A percentile compares a stretch with the other conserved stretches of the same genome.
Evolutionary conservation across 1,140 invertebrate species (phyloP).

Genomic region (Lepidurus arcticus): DNA sequence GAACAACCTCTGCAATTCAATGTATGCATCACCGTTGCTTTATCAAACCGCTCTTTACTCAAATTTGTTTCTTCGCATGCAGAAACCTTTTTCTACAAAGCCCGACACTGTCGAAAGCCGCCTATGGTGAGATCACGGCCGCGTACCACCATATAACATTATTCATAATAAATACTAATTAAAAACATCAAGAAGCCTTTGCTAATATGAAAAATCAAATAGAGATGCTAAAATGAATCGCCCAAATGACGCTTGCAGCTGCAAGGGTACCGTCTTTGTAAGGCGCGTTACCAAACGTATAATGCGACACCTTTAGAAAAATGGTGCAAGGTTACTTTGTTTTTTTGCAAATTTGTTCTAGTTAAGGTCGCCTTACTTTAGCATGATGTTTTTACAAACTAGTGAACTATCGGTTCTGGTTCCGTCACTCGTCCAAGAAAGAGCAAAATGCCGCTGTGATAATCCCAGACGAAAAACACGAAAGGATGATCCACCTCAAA

Average conservation of each 20-base stretch:
- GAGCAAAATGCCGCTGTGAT: conserved; percentile 43
- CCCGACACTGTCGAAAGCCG: conserved; percentile 10
- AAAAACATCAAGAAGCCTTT: background rate
- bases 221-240: background rate
- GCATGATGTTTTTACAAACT: background rate
- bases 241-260: background rate
- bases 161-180: conserved; percentile 7
- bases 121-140: conserved; percentile 13
- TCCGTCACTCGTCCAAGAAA: conserved; percentile 44
- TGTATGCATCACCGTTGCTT: background rate
- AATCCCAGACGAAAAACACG: conserved; percentile 47
- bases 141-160: conserved; percentile 1
- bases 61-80: background rate
- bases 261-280: background rate
- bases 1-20: background rate
- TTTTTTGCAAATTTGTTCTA: conserved; percentile 15
- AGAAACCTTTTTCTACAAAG: background rate
- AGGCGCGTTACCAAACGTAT: background rate
- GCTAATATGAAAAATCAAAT: background rate
- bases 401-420: conserved; percentile 38
- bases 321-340: background rate
- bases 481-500: conserved; percentile 48
- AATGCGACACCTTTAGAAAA: background rate
- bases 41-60: background rate
- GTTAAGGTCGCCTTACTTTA: background rate